Base-by-base conservation (phyloP, 2,113 vertebrate genomes). In the Tetraodon nigroviridis region DNA sequence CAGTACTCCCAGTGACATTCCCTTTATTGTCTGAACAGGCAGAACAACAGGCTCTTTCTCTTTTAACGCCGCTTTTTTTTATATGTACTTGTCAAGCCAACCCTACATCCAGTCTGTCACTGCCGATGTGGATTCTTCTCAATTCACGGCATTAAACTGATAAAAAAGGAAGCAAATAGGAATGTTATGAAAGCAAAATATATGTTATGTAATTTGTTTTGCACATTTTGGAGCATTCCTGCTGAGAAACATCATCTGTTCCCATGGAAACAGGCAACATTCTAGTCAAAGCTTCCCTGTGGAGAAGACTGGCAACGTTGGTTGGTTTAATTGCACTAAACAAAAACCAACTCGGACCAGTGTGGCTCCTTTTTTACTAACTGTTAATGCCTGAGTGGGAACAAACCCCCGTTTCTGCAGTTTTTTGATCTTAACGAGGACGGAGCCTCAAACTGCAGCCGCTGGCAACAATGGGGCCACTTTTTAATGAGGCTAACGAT, bases 1-100 rank as follows among this genome's bases (percentile, higher is more conserved):
- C 66, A 69, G 59, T 6, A 29, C 48, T 57, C 48, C 21, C 55
- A 61, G 53, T 58, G 44, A 64, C 65, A 62, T 54, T 61, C 61
- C 49, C 58, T 69, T 59, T 10, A 49, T 76, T 76, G 57, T 17
- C 63, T 58, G 67, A 59, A 70, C 11, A 37, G 8, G 32, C 44
- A 16, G 32, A 79, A 61, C 72, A 69, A 62, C 73, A 18, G 55
- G 42, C 51, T 21, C 51, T 68, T 79, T 74, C 60, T 76, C 55
- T 64, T 10, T 66, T 37, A 11, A 4, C 32, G 61, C 44, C 66
- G 10, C 45, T 53, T 52, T 45, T 20, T 48, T 17, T 54, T 63
- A 67, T 8, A 17, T 57, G 21, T 49, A 47, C 57, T 68, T 52
- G 56, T 55, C 64, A 54, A 68, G 70, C 72, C 65, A 76, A 64